Evolutionary conservation across 2,113 vertebrate genomes (phyloP).

Genomic region (Dipodomys spectabilis): DNA sequence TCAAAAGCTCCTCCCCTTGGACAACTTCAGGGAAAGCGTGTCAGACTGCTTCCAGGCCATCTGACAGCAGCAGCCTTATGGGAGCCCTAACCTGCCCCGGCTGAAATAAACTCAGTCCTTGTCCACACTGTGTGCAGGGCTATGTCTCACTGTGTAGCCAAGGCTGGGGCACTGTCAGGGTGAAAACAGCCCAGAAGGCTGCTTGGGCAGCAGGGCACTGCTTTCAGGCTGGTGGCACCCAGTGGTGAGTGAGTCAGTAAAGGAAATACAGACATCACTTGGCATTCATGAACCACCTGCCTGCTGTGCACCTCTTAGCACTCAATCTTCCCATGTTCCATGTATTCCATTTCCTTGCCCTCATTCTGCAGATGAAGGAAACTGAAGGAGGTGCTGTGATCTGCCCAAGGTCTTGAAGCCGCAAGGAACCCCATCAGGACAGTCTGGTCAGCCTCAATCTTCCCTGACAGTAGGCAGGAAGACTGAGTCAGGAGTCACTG

Average conservation of each 20-base stretch:
- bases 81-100: background rate
- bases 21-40: background rate
- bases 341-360: background rate
- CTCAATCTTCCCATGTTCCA: background rate
- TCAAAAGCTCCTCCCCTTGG: background rate
- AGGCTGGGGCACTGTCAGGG: background rate
- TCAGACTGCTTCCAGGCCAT: too few relatives aligned
- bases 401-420: background rate
- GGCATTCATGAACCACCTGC: background rate
- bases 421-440: background rate
- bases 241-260: background rate
- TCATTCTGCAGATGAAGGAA: background rate
- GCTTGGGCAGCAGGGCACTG: background rate
- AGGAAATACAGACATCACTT: background rate
- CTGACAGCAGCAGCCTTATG: too few relatives aligned
- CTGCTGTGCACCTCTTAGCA: rapidly evolving
- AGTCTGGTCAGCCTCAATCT: background rate
- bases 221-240: background rate
- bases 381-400: background rate
- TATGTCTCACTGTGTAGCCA: background rate
- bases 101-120: background rate
- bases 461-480: background rate
- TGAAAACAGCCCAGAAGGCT: slow-evolving; percentile 5
- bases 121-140: background rate
- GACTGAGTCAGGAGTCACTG: background rate